A percentile compares a stretch with the other conserved stretches of the same genome.
phyloP scores from a whole-genome alignment of 2,113 vertebrate species.

The Orthochromis indermauri region DNA sequence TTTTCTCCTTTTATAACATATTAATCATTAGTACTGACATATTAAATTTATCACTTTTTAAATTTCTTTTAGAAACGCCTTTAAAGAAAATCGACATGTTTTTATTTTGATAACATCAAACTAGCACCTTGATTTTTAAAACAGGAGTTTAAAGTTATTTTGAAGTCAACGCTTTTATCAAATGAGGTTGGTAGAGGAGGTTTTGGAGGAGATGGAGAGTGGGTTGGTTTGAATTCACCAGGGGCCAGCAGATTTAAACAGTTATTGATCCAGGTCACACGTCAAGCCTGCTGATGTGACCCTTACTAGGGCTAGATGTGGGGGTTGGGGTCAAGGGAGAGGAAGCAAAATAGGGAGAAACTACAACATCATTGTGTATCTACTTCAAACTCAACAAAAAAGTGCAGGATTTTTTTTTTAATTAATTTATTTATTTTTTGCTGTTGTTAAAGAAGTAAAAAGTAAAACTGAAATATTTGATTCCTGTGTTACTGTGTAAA shows the following conservation, averaged over 20 bases:
- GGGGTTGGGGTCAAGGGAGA: slow-evolving; percentile 33
- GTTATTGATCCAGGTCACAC: slow-evolving; percentile 76
- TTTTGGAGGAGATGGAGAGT: neutral
- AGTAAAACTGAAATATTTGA: neutral
- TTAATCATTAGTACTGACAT: neutral
- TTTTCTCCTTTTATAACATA: neutral
- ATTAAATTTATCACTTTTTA: neutral
- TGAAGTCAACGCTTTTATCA: neutral
- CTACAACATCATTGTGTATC: slow-evolving; percentile 8
- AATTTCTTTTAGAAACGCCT: neutral
- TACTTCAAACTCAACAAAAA: slow-evolving; percentile 5
- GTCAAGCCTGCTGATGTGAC: slow-evolving; percentile 63
- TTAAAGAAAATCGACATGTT: neutral
- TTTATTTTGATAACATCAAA: neutral
- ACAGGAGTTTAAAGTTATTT: neutral
- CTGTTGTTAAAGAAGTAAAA: neutral
- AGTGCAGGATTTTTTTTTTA: fast-evolving
- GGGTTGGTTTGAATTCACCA: slow-evolving; percentile 53
- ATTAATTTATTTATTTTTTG: fast-evolving
- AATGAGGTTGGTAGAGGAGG: neutral
- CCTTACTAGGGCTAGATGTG: slow-evolving; percentile 35
- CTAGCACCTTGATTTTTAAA: neutral
- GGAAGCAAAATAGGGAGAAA: slow-evolving; percentile 34
- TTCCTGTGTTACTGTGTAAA: neutral
- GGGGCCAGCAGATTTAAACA: slow-evolving; percentile 69